Evolutionary conservation across 2,888 invertebrate genomes (phyloP).

Genomic region (Drosophila monieri): DNA sequence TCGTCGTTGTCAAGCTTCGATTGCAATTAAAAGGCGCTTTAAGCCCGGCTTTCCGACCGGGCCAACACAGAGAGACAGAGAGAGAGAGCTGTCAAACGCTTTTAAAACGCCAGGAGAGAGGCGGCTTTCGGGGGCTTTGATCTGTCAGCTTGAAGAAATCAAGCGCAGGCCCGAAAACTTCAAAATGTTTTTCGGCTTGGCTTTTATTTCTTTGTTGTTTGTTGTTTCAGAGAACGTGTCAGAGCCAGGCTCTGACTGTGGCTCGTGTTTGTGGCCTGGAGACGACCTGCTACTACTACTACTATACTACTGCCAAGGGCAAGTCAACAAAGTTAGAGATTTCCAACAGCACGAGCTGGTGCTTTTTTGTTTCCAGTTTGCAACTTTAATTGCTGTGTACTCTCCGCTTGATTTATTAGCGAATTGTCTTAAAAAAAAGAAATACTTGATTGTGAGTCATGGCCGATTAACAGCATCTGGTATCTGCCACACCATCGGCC

Average conservation of each 20-base stretch:
- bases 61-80: conserved; percentile 44
- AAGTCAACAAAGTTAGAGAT: conserved; percentile 44
- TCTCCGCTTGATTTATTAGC: conserved; percentile 70
- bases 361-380: conserved; percentile 58
- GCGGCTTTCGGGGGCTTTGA: conserved; percentile 78
- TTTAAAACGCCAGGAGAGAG: conserved; percentile 79
- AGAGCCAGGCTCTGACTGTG: conserved; percentile 55
- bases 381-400: conserved; percentile 80
- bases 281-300: conserved; percentile 45
- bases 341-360: conserved; percentile 77
- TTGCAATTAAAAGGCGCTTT: conserved; percentile 82
- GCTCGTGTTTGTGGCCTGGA: conserved; percentile 51
- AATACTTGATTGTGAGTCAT: too few species aligned
- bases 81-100: conserved; percentile 81
- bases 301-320: conserved; percentile 62
- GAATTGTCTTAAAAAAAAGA: conserved; percentile 64
- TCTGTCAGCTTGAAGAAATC: conserved; percentile 82
- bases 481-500: conserved; percentile 70
- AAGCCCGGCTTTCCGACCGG: conserved; percentile 35
- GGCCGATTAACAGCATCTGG: conserved; percentile 59
- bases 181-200: conserved; percentile 54
- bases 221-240: conserved; percentile 75
- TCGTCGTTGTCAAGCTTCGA: conserved; percentile 55
- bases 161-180: conserved; percentile 77
- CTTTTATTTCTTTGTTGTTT: conserved; percentile 43